phyloP scores from a whole-genome alignment of 92 coral and sea anemone genomes.

The Epizoanthus stellaris region DNA sequence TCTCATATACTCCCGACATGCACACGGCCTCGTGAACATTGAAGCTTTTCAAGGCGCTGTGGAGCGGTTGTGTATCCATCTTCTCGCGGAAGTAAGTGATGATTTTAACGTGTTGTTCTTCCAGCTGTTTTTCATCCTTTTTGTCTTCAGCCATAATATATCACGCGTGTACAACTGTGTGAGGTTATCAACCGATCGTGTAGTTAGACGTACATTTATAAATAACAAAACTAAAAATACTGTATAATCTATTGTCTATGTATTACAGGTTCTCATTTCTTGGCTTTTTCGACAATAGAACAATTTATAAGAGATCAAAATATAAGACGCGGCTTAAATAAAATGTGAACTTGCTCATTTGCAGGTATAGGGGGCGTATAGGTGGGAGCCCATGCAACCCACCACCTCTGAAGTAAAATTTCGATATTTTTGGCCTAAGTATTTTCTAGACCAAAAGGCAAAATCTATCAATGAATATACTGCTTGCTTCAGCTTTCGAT shows the following conservation, averaged over 20 bases:
- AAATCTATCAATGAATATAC: too few species aligned
- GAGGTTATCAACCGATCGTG: neutral
- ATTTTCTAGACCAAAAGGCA: too few species aligned
- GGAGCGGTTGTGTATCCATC: constrained; percentile 74
- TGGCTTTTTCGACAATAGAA: too few species aligned
- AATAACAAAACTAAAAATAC: neutral
- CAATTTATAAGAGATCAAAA: too few species aligned
- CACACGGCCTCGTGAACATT: constrained; percentile 89
- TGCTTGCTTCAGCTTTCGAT: too few species aligned
- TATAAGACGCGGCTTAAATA: too few species aligned
- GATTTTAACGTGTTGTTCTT: constrained; percentile 70
- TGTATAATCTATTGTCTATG: neutral
- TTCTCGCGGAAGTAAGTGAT: constrained; percentile 73
- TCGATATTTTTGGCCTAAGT: too few species aligned
- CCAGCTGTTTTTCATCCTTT: constrained; percentile 50
- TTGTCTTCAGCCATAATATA: constrained; percentile 3
- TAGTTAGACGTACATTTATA: neutral
- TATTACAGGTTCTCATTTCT: too few species aligned
- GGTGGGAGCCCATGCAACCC: too few species aligned
- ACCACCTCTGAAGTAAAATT: too few species aligned
- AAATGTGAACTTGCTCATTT: too few species aligned
- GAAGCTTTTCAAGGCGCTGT: constrained; percentile 93
- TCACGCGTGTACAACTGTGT: constrained; percentile 15
- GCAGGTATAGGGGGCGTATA: too few species aligned
- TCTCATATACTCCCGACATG: constrained; percentile 97